A percentile compares a stretch with the other conserved stretches of the same genome.
phyloP scores from a whole-genome alignment of 2,888 invertebrate genomes.

The Frankliniella fusca region DNA sequence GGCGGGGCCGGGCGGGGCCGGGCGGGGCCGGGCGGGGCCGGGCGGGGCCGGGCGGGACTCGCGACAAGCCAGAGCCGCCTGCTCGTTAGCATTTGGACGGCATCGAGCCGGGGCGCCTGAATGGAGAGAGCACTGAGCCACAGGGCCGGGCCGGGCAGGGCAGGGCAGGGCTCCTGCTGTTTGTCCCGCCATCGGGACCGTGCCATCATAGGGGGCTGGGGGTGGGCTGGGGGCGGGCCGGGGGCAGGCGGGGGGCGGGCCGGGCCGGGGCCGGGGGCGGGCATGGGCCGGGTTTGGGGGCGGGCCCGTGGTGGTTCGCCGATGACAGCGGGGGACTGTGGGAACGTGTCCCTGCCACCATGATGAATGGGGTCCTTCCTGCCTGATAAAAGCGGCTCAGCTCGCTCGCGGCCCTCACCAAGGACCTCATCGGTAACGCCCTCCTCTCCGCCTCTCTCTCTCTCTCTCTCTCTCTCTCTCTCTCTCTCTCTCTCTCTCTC shows the following conservation, averaged over 20 bases:
- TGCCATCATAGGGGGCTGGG: neutral
- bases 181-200: too few relatives aligned
- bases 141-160: too few relatives aligned
- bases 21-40: neutral
- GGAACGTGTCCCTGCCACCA: neutral
- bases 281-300: neutral
- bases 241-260: neutral
- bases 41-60: neutral
- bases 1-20: neutral
- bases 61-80: neutral
- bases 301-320: too few relatives aligned
- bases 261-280: neutral
- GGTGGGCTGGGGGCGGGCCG: neutral
- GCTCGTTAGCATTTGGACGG: too few relatives aligned
- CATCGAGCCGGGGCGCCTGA: too few relatives aligned
- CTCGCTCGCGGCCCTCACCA: neutral
- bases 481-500: too few relatives aligned
- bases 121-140: too few relatives aligned
- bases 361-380: slow-evolving; percentile 9
- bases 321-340: neutral
- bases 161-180: too few relatives aligned
- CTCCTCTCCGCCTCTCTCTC: too few relatives aligned
- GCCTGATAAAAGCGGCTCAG: slow-evolving; percentile 14
- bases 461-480: too few relatives aligned
- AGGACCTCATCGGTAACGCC: too few relatives aligned